phyloP scores from a whole-genome alignment of 2,888 invertebrate species.

The Drosophila dives region DNA sequence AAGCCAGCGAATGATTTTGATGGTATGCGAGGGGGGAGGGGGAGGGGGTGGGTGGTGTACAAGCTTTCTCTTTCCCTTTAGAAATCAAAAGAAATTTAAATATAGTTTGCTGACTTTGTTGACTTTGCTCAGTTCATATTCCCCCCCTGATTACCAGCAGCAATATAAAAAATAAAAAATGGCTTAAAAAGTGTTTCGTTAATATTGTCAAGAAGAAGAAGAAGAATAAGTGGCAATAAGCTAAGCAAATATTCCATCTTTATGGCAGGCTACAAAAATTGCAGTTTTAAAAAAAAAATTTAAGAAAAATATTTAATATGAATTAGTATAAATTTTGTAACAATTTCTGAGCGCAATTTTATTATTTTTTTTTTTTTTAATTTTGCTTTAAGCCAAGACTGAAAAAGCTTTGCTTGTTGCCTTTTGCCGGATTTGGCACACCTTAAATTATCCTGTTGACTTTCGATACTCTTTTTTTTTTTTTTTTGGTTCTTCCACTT shows the following conservation, averaged over 20 bases:
- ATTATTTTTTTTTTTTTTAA: background rate
- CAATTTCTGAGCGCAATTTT: background rate
- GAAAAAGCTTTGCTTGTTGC: background rate
- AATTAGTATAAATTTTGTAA: background rate
- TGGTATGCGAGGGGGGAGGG: background rate
- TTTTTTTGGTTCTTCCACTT: background rate
- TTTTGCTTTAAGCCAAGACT: background rate
- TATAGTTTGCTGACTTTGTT: constrained; percentile 34
- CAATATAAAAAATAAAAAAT: background rate
- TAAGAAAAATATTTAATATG: background rate
- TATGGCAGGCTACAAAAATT: background rate
- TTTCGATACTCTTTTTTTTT: background rate
- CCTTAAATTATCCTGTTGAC: background rate
- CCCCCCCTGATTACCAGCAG: background rate
- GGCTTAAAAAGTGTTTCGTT: constrained; percentile 27
- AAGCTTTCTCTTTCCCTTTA: background rate
- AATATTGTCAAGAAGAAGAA: constrained; percentile 18
- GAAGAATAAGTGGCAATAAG: background rate
- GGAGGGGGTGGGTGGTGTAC: background rate
- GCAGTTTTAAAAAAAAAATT: background rate
- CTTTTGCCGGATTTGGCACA: background rate
- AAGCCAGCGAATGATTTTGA: constrained; percentile 10
- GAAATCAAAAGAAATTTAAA: background rate
- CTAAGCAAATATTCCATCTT: background rate
- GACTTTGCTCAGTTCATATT: background rate